These are phyloP conservation scores for Melanargia galathea DNA, from an alignment of 2,888 invertebrate species.

Conservation along the genomic window DNA sequence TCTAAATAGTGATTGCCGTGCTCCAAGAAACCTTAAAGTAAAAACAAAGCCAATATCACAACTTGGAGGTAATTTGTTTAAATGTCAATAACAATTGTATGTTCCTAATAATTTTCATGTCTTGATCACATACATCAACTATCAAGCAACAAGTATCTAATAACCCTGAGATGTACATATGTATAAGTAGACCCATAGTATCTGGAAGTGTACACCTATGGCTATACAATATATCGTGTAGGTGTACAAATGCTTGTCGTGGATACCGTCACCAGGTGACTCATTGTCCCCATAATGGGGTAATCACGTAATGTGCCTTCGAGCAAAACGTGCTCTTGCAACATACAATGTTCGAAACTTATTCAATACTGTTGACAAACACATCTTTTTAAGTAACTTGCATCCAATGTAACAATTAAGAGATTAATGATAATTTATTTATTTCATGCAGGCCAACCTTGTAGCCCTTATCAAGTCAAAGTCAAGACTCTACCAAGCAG, in stretches of 20 bases:
- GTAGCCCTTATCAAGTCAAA: too few species aligned
- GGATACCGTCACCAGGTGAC: slow-evolving; percentile 29
- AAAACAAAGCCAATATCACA: neutral
- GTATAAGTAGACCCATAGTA: neutral
- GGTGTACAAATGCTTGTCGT: slow-evolving; percentile 1
- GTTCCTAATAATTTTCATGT: neutral
- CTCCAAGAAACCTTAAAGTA: too few species aligned
- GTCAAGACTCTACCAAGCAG: too few species aligned
- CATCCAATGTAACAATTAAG: neutral
- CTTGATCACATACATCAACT: neutral
- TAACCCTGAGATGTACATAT: neutral
- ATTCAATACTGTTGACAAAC: slow-evolving; percentile 1
- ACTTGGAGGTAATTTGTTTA: neutral
- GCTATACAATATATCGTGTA: neutral
- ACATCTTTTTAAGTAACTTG: neutral
- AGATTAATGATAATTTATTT: too few species aligned
- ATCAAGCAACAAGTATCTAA: neutral
- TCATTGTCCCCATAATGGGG: slow-evolving; percentile 26
- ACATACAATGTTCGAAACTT: slow-evolving; percentile 3
- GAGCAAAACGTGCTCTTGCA: slow-evolving; percentile 1
- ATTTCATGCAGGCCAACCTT: too few species aligned
- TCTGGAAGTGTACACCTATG: neutral
- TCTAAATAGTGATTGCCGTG: too few species aligned
- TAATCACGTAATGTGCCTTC: slow-evolving; percentile 13
- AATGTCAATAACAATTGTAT: too few species aligned